phyloP scores from a whole-genome alignment of 64 coral and sea anemone genomes.

The Montipora foliosa region DNA sequence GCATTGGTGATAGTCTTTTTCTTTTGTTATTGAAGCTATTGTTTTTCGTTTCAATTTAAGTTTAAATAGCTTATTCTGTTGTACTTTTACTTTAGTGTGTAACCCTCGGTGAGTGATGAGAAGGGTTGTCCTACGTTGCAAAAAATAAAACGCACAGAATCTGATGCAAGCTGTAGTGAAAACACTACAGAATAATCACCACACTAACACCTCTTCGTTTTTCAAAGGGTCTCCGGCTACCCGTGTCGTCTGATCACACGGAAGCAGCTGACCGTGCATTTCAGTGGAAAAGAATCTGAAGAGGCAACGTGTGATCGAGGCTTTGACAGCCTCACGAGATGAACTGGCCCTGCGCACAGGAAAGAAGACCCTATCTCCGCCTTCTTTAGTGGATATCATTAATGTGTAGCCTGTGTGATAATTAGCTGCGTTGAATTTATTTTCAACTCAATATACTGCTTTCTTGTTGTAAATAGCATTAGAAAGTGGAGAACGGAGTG shows the following conservation, averaged over 20 bases:
- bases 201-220: background rate
- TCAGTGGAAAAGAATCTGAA: constrained; percentile 94
- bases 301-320: constrained; percentile 86
- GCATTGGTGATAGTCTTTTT: too few relatives aligned
- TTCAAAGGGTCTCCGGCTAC: constrained; percentile 38
- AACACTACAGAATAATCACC: constrained; percentile 44
- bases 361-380: constrained; percentile 73
- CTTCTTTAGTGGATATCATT: constrained; percentile 92
- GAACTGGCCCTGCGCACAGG: constrained; percentile 86
- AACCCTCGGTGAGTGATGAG: too few relatives aligned
- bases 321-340: constrained; percentile 86
- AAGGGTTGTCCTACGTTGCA: too few relatives aligned
- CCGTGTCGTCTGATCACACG: constrained; percentile 36
- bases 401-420: constrained; percentile 52
- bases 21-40: too few relatives aligned
- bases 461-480: background rate
- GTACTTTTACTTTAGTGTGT: too few relatives aligned
- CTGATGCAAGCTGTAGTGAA: constrained; percentile 97
- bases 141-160: constrained; percentile 82
- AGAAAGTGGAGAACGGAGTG: background rate
- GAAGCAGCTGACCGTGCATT: constrained; percentile 90
- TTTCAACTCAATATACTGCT: background rate
- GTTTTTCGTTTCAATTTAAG: too few relatives aligned
- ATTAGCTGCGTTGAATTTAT: background rate
- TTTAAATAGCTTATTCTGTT: too few relatives aligned